Evolutionary conservation across 2,888 invertebrate genomes (phyloP).

Genomic region (Drosophila yooni): DNA sequence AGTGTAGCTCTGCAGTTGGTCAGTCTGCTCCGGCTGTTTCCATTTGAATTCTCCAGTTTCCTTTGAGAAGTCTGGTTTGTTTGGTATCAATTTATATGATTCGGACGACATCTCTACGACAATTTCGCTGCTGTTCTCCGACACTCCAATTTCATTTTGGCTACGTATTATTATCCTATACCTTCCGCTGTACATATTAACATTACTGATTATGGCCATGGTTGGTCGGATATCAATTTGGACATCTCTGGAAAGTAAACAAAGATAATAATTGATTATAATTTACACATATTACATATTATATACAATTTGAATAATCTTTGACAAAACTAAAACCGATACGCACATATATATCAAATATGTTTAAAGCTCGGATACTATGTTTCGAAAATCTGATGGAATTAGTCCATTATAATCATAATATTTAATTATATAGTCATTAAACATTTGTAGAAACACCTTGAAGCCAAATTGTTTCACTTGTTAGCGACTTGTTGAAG

Average conservation of each 20-base stretch:
- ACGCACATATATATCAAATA: not conserved
- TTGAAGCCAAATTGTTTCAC: not conserved
- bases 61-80: not conserved
- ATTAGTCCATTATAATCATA: not conserved
- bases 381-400: not conserved
- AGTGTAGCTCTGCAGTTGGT: slow-evolving; percentile 26
- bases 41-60: not conserved
- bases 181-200: not conserved
- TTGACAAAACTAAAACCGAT: not conserved
- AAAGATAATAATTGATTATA: not conserved
- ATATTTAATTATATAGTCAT: not conserved
- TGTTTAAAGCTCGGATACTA: not conserved
- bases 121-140: slow-evolving; percentile 27
- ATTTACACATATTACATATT: not conserved
- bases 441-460: not conserved
- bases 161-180: slow-evolving; percentile 32
- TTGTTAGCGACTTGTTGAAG: not conserved
- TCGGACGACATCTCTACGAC: not conserved
- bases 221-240: slow-evolving; percentile 1
- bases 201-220: slow-evolving; percentile 20
- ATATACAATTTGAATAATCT: not conserved
- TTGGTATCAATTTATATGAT: slow-evolving; percentile 2
- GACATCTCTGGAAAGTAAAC: slow-evolving; percentile 7
- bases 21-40: slow-evolving; percentile 12
- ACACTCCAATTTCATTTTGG: slow-evolving; percentile 40